phyloP scores from a whole-genome alignment of 2,888 invertebrate species.

The Molanna angustata region DNA sequence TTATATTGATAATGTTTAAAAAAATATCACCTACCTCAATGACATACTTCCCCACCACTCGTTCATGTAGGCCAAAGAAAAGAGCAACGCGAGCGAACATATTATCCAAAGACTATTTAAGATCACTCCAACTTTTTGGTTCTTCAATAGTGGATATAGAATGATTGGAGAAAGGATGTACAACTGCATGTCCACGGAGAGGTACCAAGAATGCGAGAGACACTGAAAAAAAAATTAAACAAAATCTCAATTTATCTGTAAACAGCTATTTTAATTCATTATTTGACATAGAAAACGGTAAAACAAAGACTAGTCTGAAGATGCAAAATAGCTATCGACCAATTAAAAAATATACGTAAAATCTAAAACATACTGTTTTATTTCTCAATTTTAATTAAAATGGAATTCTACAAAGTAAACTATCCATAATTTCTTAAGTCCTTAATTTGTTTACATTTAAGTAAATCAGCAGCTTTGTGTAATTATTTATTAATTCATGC shows the following conservation, averaged over 20 bases:
- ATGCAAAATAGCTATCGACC: too few species aligned
- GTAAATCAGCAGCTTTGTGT: too few species aligned
- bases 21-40: not conserved
- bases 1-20: too few species aligned
- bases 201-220: slow-evolving; percentile 24
- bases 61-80: not conserved
- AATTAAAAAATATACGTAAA: too few species aligned
- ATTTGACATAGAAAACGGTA: too few species aligned
- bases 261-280: too few species aligned
- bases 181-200: slow-evolving; percentile 25
- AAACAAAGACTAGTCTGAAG: too few species aligned
- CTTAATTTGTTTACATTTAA: not conserved
- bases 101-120: slow-evolving; percentile 13
- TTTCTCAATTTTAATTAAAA: too few species aligned
- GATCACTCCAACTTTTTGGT: slow-evolving; percentile 14
- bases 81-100: not conserved
- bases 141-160: slow-evolving; percentile 19
- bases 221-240: slow-evolving; percentile 19
- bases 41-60: not conserved
- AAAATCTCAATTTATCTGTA: too few species aligned
- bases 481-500: too few species aligned
- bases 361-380: too few species aligned
- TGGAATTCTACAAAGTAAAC: too few species aligned
- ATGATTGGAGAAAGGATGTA: slow-evolving; percentile 26
- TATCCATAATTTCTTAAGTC: not conserved